Evolutionary conservation across 2,888 invertebrate species (phyloP), one percentile per base, ranked within the genome.

Genomic region (Lepidochitona cinerea): DNA sequence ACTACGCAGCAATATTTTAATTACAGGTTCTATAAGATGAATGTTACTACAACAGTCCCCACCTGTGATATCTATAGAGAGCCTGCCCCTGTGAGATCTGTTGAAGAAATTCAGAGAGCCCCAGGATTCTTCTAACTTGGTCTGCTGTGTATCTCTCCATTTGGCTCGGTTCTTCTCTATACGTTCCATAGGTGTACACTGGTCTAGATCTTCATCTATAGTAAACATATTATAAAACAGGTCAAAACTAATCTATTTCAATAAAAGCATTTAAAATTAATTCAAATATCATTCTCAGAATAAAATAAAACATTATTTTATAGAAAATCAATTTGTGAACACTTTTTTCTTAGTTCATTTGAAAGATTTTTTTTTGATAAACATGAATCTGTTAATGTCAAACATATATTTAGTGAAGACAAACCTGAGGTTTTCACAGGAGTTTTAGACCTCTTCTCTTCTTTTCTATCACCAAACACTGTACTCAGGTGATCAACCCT

Each of bases 51-150:
- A n/a, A n/a, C n/a, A n/a, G 23, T 14, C 69, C 82, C 64, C 70
- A 90, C 89, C 87, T 79, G 87, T 87, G 81, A 90, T 82, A 73
- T 89, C 89, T 32, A 89, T 75, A 9, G 90, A 90, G 6, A 91
- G 74, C 18, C 91, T 79, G 4, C 90, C 90, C 53, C 87, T 84
- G 68, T 90, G 90, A 36, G 83, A 85, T 70, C 87, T 81, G 75
- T 90, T 88, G 81, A 91, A 91, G 76, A 86, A 81, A 54, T 84
- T 85, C 64, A 91, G 82, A 5, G 89, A 90, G 0, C 87, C 86
- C 90, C 90, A 90, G 2, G 89, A 89, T 71, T 90, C 88, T 76
- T 91, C 90, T 35, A 89, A 81, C 49, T 86, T 84, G 68, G 81
- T 79, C 59, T 87, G 80, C 36, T 85, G 84, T 33, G 78, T 79